These are phyloP conservation scores for Cepphus grylle DNA, from an alignment of 2,113 vertebrate species.

Conservation along the genomic window DNA sequence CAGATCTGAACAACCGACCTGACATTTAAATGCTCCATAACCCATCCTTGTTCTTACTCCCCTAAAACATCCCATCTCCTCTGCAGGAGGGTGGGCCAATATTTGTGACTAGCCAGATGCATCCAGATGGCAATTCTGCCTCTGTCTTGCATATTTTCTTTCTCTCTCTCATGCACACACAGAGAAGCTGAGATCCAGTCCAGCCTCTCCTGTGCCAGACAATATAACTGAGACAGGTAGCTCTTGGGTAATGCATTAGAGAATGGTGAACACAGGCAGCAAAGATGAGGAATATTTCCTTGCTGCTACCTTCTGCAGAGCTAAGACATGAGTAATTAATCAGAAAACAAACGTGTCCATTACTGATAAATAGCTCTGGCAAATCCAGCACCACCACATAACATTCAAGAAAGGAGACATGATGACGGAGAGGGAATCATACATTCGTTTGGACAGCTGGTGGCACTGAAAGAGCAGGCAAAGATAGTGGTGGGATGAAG, in stretches of 20 bases:
- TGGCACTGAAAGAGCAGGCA: constrained; percentile 56
- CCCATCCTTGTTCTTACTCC: background rate
- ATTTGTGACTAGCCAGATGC: background rate
- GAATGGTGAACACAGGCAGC: background rate
- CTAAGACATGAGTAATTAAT: background rate
- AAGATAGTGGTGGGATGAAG: background rate
- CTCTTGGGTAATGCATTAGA: background rate
- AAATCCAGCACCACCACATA: background rate
- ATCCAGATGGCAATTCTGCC: background rate
- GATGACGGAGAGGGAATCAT: background rate
- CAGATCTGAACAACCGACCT: background rate
- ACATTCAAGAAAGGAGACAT: background rate
- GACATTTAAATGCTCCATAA: background rate
- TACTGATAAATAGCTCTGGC: background rate
- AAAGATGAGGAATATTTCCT: background rate
- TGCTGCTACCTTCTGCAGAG: background rate
- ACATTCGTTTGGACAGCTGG: constrained; percentile 34
- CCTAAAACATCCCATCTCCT: background rate
- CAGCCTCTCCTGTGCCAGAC: background rate
- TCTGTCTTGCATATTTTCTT: background rate
- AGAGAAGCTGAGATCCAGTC: background rate
- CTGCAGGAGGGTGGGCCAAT: background rate
- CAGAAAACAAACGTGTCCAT: background rate
- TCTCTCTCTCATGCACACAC: background rate
- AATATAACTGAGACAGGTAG: background rate